Conservation (phyloP, 2,113 vertebrate genomes). For the Phylloscopus whistleri region DNA sequence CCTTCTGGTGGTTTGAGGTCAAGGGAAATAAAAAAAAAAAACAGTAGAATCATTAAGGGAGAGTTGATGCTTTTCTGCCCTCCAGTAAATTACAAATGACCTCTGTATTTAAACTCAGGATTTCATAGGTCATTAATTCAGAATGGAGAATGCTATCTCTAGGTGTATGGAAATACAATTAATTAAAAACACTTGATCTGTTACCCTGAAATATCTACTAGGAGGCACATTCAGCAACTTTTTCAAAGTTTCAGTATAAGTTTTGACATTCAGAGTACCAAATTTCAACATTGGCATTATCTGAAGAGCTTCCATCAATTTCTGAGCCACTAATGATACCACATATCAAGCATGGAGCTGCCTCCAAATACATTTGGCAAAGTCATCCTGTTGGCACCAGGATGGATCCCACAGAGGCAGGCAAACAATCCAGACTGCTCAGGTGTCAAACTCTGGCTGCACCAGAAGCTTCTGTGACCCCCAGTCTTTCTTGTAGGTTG, state of each 20-base stretch:
- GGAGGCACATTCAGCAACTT: neutral
- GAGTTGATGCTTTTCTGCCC: neutral
- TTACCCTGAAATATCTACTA: neutral
- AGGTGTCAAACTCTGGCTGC: neutral
- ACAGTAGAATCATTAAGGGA: neutral
- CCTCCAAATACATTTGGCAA: neutral
- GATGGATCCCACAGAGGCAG: neutral
- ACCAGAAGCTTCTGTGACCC: neutral
- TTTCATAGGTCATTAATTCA: conserved; percentile 50
- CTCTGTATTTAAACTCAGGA: conserved; percentile 38
- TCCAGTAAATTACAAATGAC: conserved; percentile 48
- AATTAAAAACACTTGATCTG: neutral
- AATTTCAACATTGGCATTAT: neutral
- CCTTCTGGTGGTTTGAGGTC: neutral
- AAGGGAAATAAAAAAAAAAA: neutral
- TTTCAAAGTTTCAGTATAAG: neutral
- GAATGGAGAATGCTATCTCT: neutral
- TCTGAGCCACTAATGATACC: neutral
- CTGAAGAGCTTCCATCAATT: neutral
- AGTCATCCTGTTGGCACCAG: neutral
- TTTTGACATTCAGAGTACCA: neutral
- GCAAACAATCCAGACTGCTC: neutral
- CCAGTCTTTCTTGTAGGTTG: neutral
- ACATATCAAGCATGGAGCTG: neutral
- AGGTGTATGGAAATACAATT: conserved; percentile 5